These are phyloP conservation scores for Labrus mixtus DNA, from an alignment of 2,113 vertebrate genomes.

Conservation along the genomic window DNA sequence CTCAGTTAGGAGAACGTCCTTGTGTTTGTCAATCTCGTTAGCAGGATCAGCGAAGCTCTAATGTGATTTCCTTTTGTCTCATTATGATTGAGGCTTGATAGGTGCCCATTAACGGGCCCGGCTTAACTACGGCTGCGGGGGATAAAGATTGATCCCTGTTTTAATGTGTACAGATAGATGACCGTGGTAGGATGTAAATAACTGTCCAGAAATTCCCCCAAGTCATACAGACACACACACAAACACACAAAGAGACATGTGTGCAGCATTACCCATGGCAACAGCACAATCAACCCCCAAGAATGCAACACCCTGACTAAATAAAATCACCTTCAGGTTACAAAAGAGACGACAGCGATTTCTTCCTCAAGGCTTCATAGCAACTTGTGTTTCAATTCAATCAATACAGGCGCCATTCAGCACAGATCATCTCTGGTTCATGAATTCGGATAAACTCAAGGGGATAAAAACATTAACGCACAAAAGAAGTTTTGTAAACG, in stretches of 20 bases:
- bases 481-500: slow-evolving; percentile 17
- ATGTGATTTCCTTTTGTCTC: slow-evolving; percentile 78
- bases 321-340: slow-evolving; percentile 13
- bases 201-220: slow-evolving; percentile 49
- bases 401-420: background rate
- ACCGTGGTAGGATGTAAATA: slow-evolving; percentile 67
- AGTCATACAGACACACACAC: slow-evolving; percentile 22
- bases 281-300: slow-evolving; percentile 63
- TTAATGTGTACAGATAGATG: slow-evolving; percentile 79
- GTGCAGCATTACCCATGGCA: slow-evolving; percentile 43
- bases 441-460: background rate
- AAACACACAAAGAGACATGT: slow-evolving; percentile 9
- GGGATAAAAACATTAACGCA: slow-evolving; percentile 10
- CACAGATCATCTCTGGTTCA: background rate
- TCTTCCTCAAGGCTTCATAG: background rate
- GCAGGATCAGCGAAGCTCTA: slow-evolving; percentile 64
- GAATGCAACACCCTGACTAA: slow-evolving; percentile 31
- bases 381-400: slow-evolving; percentile 12
- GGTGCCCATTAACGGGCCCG: slow-evolving; percentile 73
- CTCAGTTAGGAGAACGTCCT: slow-evolving; percentile 71
- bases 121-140: slow-evolving; percentile 76
- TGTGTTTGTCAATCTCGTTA: slow-evolving; percentile 76
- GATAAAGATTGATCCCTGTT: slow-evolving; percentile 73
- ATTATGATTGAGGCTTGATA: slow-evolving; percentile 80
- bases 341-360: slow-evolving; percentile 11